Conservation (phyloP, 1,140 invertebrate genomes). For the Leptinotarsa defecta region DNA sequence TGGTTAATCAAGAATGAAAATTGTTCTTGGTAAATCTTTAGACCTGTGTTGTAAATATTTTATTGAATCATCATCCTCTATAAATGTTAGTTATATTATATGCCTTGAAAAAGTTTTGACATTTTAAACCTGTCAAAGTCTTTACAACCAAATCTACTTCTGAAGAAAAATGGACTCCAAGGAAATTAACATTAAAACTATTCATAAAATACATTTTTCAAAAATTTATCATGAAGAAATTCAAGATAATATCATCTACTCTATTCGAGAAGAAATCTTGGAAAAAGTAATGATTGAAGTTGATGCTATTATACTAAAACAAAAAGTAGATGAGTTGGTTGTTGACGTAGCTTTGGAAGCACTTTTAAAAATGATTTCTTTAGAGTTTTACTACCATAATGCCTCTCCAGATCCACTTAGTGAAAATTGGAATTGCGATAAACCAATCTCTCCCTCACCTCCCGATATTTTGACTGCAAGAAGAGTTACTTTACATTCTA, state of each 20-base stretch:
- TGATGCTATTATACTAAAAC: not conserved
- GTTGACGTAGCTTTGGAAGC: constrained; percentile 13
- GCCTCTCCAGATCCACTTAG: not conserved
- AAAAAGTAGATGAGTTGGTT: not conserved
- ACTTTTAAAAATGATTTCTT: not conserved
- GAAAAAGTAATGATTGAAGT: constrained; percentile 8
- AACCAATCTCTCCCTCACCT: not conserved
- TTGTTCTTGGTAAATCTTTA: too few relatives aligned
- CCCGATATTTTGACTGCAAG: not conserved
- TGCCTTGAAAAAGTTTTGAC: too few relatives aligned
- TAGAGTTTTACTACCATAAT: not conserved
- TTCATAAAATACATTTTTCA: not conserved
- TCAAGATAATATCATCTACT: constrained; percentile 5
- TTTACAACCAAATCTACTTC: too few relatives aligned
- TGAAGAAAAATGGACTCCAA: not conserved
- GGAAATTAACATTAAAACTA: not conserved
- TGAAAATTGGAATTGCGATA: not conserved
- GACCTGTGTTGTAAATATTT: too few relatives aligned
- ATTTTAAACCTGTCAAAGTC: too few relatives aligned
- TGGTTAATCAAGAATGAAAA: too few relatives aligned
- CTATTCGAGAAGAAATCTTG: constrained; percentile 13
- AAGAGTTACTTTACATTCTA: not conserved
- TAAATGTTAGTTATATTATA: too few relatives aligned
- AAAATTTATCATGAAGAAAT: constrained; percentile 14
- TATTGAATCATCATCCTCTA: not conserved